phyloP scores from a whole-genome alignment of 2,113 vertebrate genomes.

The Fukomys damarensis region DNA sequence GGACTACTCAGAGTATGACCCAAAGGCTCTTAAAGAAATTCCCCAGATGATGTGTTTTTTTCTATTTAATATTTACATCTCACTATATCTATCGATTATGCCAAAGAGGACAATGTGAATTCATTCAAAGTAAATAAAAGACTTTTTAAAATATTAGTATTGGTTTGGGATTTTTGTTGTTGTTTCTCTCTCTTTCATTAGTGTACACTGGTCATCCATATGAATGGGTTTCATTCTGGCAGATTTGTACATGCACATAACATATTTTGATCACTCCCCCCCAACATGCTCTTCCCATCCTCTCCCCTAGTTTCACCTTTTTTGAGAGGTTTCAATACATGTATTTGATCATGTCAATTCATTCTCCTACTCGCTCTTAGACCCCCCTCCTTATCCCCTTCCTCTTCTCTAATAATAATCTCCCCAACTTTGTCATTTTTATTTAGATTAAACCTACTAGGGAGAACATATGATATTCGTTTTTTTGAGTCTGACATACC shows the following conservation, averaged over 20 bases:
- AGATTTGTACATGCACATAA: neutral
- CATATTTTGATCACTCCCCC: neutral
- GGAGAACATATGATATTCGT: neutral
- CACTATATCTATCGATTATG: slow-evolving; percentile 15
- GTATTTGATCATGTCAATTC: neutral
- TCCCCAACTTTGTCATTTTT: neutral
- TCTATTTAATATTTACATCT: neutral
- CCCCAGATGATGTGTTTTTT: neutral
- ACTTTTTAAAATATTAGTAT: neutral
- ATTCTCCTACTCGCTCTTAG: neutral
- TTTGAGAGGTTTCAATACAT: neutral
- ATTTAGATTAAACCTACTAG: neutral
- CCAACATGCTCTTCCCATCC: neutral
- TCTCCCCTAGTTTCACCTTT: neutral
- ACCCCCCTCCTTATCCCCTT: neutral
- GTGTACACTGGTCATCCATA: neutral
- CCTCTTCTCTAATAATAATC: neutral
- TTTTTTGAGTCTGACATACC: neutral
- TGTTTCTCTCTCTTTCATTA: neutral
- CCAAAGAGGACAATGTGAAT: slow-evolving; percentile 15
- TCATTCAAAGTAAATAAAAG: neutral
- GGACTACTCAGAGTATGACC: neutral
- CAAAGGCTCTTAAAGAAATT: neutral
- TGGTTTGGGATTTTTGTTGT: neutral
- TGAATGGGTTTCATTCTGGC: neutral